Percentiles rank a stretch among this genome's conserved stretches.
These are phyloP conservation scores for Tipula confusa DNA, from an alignment of 2,888 invertebrate genomes.

Conservation along the genomic window DNA sequence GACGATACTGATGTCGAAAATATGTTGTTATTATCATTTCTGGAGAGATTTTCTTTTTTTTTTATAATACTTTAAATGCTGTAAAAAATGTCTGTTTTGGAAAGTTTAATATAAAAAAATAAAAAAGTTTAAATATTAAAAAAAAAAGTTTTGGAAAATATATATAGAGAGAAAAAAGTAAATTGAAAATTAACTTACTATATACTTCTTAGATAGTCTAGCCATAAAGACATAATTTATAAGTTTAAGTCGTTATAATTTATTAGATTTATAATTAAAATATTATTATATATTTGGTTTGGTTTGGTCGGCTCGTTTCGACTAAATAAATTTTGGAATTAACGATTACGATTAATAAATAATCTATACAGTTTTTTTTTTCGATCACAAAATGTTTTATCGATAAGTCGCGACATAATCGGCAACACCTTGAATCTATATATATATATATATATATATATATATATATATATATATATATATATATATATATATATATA, in stretches of 20 bases:
- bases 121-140: not conserved
- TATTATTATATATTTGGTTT: not conserved
- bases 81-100: conserved; percentile 21
- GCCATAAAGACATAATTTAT: not conserved
- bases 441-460: too few species aligned
- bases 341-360: too few species aligned
- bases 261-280: not conserved
- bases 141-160: not conserved
- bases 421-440: not conserved
- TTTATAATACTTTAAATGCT: not conserved
- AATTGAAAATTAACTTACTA: conserved; percentile 9
- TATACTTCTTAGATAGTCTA: conserved; percentile 25
- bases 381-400: too few species aligned
- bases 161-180: not conserved
- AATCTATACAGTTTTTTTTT: too few species aligned
- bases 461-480: too few species aligned
- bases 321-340: too few species aligned
- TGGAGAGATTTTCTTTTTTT: not conserved
- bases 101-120: conserved; percentile 3
- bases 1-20: not conserved
- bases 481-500: too few species aligned
- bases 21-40: not conserved
- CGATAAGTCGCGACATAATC: not conserved
- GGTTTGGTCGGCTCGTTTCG: too few species aligned
- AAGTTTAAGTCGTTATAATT: not conserved